These are phyloP conservation scores for Erythrolamprus reginae DNA, from an alignment of 2,113 vertebrate species.

Conservation along the genomic window DNA sequence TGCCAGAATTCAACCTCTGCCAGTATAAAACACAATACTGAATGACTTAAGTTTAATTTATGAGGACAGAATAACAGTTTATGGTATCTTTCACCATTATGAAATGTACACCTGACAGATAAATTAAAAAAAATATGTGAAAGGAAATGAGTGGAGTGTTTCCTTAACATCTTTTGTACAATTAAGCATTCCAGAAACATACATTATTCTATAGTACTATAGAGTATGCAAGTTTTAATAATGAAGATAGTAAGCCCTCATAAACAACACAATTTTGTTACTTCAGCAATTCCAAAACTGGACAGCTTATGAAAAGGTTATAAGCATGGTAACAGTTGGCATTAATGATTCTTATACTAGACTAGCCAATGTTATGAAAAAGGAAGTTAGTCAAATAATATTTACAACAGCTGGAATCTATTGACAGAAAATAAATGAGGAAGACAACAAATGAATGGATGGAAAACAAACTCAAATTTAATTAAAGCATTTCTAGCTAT, in stretches of 20 bases:
- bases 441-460: not conserved
- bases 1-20: slow-evolving; percentile 23
- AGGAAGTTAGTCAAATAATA: not conserved
- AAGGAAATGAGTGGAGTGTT: slow-evolving; percentile 4
- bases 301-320: not conserved
- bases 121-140: not conserved
- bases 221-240: not conserved
- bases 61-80: slow-evolving; percentile 10
- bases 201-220: not conserved
- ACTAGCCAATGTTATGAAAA: not conserved
- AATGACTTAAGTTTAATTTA: slow-evolving; percentile 20
- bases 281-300: slow-evolving; percentile 4
- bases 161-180: slow-evolving; percentile 15
- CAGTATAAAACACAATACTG: slow-evolving; percentile 17
- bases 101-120: slow-evolving; percentile 30
- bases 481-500: not conserved
- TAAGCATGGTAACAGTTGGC: not conserved
- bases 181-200: slow-evolving; percentile 8
- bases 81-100: slow-evolving; percentile 21
- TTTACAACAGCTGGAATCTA: not conserved
- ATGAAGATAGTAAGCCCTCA: not conserved
- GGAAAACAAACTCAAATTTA: not conserved
- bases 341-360: not conserved
- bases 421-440: not conserved
- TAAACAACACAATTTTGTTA: not conserved